phyloP scores from a whole-genome alignment of 2,797 vertebrate genomes.

The Orientallactaga sibirica region DNA sequence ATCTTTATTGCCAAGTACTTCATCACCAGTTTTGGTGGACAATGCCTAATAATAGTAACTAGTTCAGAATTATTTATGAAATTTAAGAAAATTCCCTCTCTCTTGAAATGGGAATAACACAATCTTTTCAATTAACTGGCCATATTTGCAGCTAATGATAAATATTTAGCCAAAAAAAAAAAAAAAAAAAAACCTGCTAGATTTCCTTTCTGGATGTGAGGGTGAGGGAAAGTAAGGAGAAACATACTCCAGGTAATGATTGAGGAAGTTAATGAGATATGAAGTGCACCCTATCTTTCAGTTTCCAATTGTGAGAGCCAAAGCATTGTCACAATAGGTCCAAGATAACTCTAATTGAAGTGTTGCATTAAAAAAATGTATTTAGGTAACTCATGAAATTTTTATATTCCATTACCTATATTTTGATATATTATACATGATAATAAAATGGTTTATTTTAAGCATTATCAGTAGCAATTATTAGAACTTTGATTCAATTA shows the following conservation, averaged over 20 bases:
- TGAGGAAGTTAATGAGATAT: background rate
- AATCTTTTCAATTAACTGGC: background rate
- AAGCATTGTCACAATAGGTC: background rate
- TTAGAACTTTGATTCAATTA: conserved; percentile 13
- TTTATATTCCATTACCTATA: conserved; percentile 32
- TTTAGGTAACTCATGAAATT: background rate
- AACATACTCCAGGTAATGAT: background rate
- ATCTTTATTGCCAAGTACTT: background rate
- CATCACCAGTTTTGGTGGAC: rapidly evolving
- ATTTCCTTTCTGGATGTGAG: background rate
- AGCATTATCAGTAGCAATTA: background rate
- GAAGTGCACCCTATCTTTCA: background rate
- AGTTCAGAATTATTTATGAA: background rate
- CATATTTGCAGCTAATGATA: background rate
- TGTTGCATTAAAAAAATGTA: background rate
- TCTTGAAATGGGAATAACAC: background rate
- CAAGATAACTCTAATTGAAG: background rate
- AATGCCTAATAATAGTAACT: background rate
- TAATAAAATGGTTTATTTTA: background rate
- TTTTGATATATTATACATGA: conserved; percentile 40
- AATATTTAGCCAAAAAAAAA: background rate
- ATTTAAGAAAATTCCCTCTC: background rate
- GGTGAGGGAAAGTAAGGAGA: background rate
- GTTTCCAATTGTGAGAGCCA: conserved; percentile 1
- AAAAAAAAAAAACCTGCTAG: background rate